These are phyloP conservation scores for Glaucidium brasilianum DNA, from an alignment of 2,113 vertebrate genomes.

Conservation along the genomic window DNA sequence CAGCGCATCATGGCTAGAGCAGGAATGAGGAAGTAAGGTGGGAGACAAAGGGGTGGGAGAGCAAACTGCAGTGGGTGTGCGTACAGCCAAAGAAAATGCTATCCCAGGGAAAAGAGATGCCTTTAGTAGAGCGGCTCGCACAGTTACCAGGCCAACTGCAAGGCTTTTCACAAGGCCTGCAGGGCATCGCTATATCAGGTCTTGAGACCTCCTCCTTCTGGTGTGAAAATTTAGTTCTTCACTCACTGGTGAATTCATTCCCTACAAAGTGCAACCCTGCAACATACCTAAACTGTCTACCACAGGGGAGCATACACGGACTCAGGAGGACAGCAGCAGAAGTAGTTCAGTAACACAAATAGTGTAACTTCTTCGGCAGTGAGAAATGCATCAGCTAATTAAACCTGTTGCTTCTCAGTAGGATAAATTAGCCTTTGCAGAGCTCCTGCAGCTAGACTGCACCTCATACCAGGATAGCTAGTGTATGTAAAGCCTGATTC, in stretches of 20 bases:
- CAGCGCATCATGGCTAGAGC: too few relatives aligned
- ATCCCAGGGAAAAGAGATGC: background rate
- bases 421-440: background rate
- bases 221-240: background rate
- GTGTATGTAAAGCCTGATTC: background rate
- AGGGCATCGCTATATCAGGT: rapidly evolving
- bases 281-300: background rate
- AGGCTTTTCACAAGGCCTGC: background rate
- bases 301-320: background rate
- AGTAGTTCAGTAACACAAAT: background rate
- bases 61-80: background rate
- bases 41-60: background rate
- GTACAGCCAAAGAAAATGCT: background rate
- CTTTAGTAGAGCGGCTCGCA: background rate
- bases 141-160: background rate
- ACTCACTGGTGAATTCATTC: background rate
- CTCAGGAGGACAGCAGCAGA: background rate
- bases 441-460: background rate
- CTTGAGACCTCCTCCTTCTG: background rate
- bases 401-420: background rate
- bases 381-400: background rate
- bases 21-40: background rate
- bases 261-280: background rate
- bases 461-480: background rate
- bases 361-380: background rate